phyloP scores from a whole-genome alignment of 2,113 vertebrate genomes.

The Mirza zaza region DNA sequence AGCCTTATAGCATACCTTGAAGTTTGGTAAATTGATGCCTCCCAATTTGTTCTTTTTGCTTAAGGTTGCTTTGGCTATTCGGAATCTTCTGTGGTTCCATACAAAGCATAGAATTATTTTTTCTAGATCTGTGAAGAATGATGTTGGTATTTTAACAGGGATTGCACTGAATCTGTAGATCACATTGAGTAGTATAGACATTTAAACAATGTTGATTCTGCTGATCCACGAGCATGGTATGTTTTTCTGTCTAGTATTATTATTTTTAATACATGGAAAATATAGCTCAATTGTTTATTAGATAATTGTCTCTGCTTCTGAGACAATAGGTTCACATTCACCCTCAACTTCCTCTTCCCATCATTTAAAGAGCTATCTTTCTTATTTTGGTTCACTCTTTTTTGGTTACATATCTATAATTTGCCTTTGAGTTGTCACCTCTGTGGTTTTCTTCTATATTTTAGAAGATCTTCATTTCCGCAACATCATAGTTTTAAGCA shows the following conservation, averaged over 20 bases:
- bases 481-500: not conserved
- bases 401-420: not conserved
- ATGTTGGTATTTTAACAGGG: too few relatives aligned
- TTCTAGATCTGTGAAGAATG: too few relatives aligned
- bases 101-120: too few relatives aligned
- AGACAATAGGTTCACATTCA: not conserved
- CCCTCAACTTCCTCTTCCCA: rapidly evolving
- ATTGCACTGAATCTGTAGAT: too few relatives aligned
- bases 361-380: not conserved
- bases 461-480: not conserved
- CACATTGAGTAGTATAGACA: too few relatives aligned
- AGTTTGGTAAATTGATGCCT: too few relatives aligned
- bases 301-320: not conserved
- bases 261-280: not conserved
- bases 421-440: not conserved
- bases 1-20: too few relatives aligned
- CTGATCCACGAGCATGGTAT: too few relatives aligned
- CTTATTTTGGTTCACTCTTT: not conserved
- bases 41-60: too few relatives aligned
- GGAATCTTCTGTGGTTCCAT: too few relatives aligned
- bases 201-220: too few relatives aligned
- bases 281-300: not conserved
- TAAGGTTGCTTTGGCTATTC: too few relatives aligned
- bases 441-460: not conserved
- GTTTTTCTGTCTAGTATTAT: not conserved